Evolutionary conservation across 2,888 invertebrate genomes (phyloP).

Genomic region (Trachelus tabidus): DNA sequence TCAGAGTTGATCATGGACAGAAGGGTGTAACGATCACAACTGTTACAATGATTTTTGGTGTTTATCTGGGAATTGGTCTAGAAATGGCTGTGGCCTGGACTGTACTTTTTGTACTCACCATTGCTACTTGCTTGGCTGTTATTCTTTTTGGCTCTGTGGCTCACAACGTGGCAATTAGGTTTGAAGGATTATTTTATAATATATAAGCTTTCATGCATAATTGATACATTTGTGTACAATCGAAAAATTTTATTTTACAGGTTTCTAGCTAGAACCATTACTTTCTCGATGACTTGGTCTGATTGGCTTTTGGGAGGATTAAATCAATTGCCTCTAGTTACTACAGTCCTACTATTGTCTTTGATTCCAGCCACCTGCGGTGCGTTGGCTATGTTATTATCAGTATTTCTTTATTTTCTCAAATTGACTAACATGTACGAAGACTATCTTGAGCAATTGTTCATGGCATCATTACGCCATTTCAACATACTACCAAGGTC

Average conservation of each 20-base stretch:
- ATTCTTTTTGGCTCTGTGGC: slow-evolving; percentile 78
- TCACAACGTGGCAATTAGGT: slow-evolving; percentile 76
- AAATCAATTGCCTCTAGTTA: slow-evolving; percentile 76
- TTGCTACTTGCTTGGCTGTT: slow-evolving; percentile 70
- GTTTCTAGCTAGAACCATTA: slow-evolving; percentile 67
- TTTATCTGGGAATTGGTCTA: slow-evolving; percentile 38
- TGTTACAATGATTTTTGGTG: slow-evolving; percentile 41
- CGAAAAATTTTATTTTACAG: slow-evolving; percentile 41
- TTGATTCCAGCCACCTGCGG: slow-evolving; percentile 79
- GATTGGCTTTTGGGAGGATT: slow-evolving; percentile 75
- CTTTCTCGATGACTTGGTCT: slow-evolving; percentile 68
- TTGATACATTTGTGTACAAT: neutral
- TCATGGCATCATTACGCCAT: slow-evolving; percentile 67
- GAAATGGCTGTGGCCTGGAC: slow-evolving; percentile 53
- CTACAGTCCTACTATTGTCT: slow-evolving; percentile 73
- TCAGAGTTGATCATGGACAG: slow-evolving; percentile 43
- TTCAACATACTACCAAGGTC: slow-evolving; percentile 61
- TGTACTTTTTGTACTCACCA: slow-evolving; percentile 68
- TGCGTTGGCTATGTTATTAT: slow-evolving; percentile 73
- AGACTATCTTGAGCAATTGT: slow-evolving; percentile 77
- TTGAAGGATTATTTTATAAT: neutral
- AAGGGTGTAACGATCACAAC: slow-evolving; percentile 32
- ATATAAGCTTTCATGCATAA: neutral
- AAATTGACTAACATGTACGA: slow-evolving; percentile 82
- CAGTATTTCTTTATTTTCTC: slow-evolving; percentile 58